Evolutionary conservation across 2,797 vertebrate genomes (phyloP), one percentile per base, ranked within the genome.

Genomic region (Lutjanus campechanus): DNA sequence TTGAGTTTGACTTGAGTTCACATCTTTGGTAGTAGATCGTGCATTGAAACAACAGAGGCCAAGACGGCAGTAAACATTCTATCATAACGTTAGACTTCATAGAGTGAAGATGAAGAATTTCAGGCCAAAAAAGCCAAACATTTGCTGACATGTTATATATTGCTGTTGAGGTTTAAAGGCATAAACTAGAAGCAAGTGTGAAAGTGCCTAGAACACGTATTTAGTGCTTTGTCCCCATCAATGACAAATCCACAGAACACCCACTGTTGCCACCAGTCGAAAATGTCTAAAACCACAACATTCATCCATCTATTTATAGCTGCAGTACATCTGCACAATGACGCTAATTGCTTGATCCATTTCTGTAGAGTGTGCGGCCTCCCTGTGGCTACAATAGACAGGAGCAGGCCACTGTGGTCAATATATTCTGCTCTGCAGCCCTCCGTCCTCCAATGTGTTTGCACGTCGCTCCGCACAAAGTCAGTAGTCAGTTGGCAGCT

Each of bases 311-410:
- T 69, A 86, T 87, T 88, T 82, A 85, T 65, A 56, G 76, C 83
- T 80, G 76, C 53, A 69, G 56, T 90, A 70, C 73, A 87, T 87
- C 88, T 88, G 7, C 43, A 58, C 62, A 0, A 44, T 81, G 87
- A 81, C 59, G 40, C 85, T 87, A 89, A 89, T 85, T 66, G 82
- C 83, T 85, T 85, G 73, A 85, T 91, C 81, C 62, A 89, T 90
- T 81, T 85, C 46, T 77, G 68, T 36, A 44, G 68, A 60, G 44
- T 46, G 59, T 20, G 54, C 16, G 0, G 55, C 73, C 63, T 85
- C 62, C 72, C 77, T 83, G 44, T 60, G 78, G 76, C 75, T 70
- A 77, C 77, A 66, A 49, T 8, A 83, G 67, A 88, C 64, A 82
- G 77, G 77, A 79, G 77, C 79, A 50, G 67, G 67, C 81, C 40